Base-by-base conservation (phyloP, 2,888 invertebrate genomes). In the Saturnia japonica region DNA sequence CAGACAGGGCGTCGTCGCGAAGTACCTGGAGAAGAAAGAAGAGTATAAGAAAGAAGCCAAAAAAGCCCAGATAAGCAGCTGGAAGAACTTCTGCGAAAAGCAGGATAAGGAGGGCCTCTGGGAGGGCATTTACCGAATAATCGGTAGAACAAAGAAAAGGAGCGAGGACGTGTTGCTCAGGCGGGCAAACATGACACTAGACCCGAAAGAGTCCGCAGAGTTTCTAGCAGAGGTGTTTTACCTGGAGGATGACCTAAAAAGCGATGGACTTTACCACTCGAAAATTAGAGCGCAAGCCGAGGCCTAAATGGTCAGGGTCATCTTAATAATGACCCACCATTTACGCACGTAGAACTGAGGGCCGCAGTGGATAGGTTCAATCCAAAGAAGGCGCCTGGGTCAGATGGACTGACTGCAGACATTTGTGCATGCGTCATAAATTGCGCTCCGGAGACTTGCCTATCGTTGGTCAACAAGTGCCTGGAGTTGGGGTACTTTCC, bases 311-410 rank as follows among this genome's bases (percentile, higher is more conserved):
- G 60, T 4, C 19, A 0, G 8, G 34, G 22, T 0, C 54, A 60
- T 57, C 60, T 57, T 1, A 51, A 70, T n/a, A 28, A 70, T 12
- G 74, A 75, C 12, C 74, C 75, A 16, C 73, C 71, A 0, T 75
- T 76, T 57, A 78, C 76, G 2, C 34, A 14, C 11, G 28, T 1
- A 0, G 75, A 73, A 8, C 68, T 74, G 0, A 51, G 22, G 16
- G 0, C 28, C 1, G 67, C 71, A 51, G n/a, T n/a, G n/a, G n/a
- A n/a, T n/a, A n/a, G n/a, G n/a, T n/a, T n/a, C n/a, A n/a, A n/a
- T n/a, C n/a, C n/a, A n/a, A n/a, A n/a, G n/a, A n/a, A n/a, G n/a
- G n/a, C n/a, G n/a, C n/a, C n/a, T n/a, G n/a, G n/a, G n/a, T n/a
- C n/a, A n/a, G n/a, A n/a, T n/a, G n/a, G n/a, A n/a, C n/a, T n/a